A percentile compares a stretch with the other conserved stretches of the same genome.
Evolutionary conservation across 2,888 invertebrate genomes (phyloP).

Genomic region (Minunthozetes semirufus): DNA sequence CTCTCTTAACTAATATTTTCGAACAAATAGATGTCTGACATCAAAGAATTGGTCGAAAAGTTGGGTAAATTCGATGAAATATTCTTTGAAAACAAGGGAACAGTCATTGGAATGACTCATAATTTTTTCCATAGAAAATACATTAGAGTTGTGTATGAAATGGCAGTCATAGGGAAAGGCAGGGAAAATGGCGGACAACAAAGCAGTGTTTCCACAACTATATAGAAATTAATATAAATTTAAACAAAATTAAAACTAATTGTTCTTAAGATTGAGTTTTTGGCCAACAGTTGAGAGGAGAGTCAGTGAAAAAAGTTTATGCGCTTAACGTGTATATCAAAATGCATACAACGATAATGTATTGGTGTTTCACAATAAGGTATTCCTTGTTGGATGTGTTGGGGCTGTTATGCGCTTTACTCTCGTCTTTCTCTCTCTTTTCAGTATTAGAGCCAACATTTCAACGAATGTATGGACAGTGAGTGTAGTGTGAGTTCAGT

Average conservation of each 20-base stretch:
- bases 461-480: constrained; percentile 24
- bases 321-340: constrained; percentile 9
- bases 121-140: not conserved
- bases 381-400: constrained; percentile 9
- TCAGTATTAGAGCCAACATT: not conserved
- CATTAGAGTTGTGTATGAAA: not conserved
- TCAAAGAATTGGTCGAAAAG: not conserved
- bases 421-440: constrained; percentile 12
- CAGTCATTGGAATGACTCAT: not conserved
- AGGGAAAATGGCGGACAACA: constrained; percentile 26
- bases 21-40: not conserved
- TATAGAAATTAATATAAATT: not conserved
- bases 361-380: constrained; percentile 29
- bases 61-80: not conserved
- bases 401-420: not conserved
- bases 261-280: not conserved
- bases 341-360: constrained; percentile 23
- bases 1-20: too few species aligned
- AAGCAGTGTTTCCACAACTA: not conserved
- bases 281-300: not conserved
- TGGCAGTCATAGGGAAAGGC: not conserved
- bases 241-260: not conserved
- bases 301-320: not conserved
- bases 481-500: not conserved
- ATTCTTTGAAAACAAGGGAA: not conserved